Conservation (phyloP, 2,113 vertebrate genomes). For the Cathartes aura region DNA sequence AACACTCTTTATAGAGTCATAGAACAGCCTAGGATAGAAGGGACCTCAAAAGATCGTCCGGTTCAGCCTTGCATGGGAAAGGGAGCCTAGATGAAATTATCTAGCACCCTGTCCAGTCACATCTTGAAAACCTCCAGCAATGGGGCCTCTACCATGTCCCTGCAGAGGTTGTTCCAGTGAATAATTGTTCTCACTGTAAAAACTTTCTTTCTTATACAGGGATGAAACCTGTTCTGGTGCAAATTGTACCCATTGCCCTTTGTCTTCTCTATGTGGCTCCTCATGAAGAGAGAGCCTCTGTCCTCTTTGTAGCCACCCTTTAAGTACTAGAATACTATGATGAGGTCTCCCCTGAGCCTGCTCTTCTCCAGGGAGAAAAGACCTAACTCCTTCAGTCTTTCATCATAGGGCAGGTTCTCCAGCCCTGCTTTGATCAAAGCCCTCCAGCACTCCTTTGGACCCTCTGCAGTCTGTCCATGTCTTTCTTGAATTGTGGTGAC, state of each 20-base stretch:
- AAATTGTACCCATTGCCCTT: not conserved
- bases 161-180: not conserved
- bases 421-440: not conserved
- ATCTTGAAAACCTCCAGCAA: not conserved
- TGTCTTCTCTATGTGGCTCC: not conserved
- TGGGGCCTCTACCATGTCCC: not conserved
- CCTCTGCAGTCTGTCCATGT: not conserved
- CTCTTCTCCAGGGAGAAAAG: not conserved
- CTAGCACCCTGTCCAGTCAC: not conserved
- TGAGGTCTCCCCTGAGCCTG: not conserved
- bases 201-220: not conserved
- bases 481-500: not conserved
- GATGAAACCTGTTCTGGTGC: not conserved
- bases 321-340: not conserved
- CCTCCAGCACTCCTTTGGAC: not conserved
- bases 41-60: not conserved
- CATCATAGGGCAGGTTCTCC: not conserved
- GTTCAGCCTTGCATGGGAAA: not conserved
- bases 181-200: not conserved
- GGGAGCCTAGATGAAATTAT: not conserved
- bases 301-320: not conserved
- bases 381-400: not conserved
- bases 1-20: not conserved
- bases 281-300: not conserved
- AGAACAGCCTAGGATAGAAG: not conserved